These are phyloP conservation scores for Torymus auratus DNA, from an alignment of 2,888 invertebrate genomes.

Conservation along the genomic window DNA sequence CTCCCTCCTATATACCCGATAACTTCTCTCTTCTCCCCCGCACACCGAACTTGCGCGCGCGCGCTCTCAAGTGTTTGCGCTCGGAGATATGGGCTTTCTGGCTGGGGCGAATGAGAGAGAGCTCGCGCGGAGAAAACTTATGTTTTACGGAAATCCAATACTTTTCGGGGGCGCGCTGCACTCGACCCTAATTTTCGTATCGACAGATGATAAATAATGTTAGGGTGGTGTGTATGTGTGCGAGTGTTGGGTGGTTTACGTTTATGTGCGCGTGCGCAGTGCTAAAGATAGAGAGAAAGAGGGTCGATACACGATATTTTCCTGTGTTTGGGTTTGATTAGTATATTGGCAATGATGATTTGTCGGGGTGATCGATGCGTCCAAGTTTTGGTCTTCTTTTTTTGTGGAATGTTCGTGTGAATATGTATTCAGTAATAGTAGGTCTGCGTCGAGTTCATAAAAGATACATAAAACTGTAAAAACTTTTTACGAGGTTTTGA, in stretches of 20 bases:
- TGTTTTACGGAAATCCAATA: slow-evolving; percentile 58
- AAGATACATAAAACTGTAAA: too few species aligned
- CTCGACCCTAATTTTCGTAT: slow-evolving; percentile 54
- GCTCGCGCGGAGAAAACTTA: slow-evolving; percentile 44
- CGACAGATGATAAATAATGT: slow-evolving; percentile 52
- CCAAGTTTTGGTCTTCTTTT: slow-evolving; percentile 3
- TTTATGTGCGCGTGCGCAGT: background rate
- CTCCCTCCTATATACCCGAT: background rate
- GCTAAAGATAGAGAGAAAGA: background rate
- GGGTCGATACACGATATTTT: slow-evolving; percentile 51
- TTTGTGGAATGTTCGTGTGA: background rate
- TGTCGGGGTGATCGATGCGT: slow-evolving; percentile 45
- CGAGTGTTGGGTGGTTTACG: background rate
- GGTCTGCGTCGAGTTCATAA: background rate
- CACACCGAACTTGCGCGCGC: slow-evolving; percentile 3
- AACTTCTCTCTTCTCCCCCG: slow-evolving; percentile 10
- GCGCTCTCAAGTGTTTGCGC: slow-evolving; percentile 52
- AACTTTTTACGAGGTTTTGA: too few species aligned
- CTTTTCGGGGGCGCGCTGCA: slow-evolving; percentile 8
- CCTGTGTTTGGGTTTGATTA: slow-evolving; percentile 51
- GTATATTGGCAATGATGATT: slow-evolving; percentile 42
- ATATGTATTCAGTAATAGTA: slow-evolving; percentile 6
- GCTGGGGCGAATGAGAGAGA: background rate
- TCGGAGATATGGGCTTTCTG: slow-evolving; percentile 14
- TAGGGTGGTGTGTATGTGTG: background rate